Conservation (phyloP, 2,888 invertebrate species). For the Gari tellinella region DNA sequence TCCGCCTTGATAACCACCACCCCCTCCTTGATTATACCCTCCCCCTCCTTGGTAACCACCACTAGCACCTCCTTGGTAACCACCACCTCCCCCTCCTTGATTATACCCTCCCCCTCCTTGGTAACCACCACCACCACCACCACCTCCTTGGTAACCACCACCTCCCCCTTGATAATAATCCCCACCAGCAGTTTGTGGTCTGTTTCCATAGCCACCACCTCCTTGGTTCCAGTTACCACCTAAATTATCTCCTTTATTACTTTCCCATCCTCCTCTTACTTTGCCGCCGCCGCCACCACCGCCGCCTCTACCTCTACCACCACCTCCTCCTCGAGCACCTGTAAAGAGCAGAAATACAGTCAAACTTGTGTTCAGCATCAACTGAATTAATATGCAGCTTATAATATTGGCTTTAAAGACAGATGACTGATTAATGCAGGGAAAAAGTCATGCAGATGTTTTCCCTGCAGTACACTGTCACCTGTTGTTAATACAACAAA, state of each 20-base stretch:
- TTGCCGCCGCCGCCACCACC: constrained; percentile 70
- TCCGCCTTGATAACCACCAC: constrained; percentile 40
- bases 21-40: constrained; percentile 40
- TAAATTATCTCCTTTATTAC: constrained; percentile 64
- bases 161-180: constrained; percentile 45
- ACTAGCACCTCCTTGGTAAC: constrained; percentile 37
- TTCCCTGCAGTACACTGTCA: no score
- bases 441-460: no score
- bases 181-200: constrained; percentile 20
- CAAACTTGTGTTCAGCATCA: background rate
- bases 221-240: constrained; percentile 79
- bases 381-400: background rate
- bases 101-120: constrained; percentile 44
- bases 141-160: constrained; percentile 54
- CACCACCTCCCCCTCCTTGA: constrained; percentile 42
- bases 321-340: constrained; percentile 75
- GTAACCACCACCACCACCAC: constrained; percentile 47
- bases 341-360: constrained; percentile 44
- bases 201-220: constrained; percentile 27
- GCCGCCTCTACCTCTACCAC: constrained; percentile 55
- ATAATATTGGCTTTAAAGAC: background rate
- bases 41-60: constrained; percentile 43
- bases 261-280: constrained; percentile 77
- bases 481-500: no score
- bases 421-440: no score